Percentiles rank a stretch among this genome's conserved stretches.
Evolutionary conservation across 30 jellyfish, hydroid and myxozoan species (phyloP).

Genomic region (Clytia hemisphaerica): DNA sequence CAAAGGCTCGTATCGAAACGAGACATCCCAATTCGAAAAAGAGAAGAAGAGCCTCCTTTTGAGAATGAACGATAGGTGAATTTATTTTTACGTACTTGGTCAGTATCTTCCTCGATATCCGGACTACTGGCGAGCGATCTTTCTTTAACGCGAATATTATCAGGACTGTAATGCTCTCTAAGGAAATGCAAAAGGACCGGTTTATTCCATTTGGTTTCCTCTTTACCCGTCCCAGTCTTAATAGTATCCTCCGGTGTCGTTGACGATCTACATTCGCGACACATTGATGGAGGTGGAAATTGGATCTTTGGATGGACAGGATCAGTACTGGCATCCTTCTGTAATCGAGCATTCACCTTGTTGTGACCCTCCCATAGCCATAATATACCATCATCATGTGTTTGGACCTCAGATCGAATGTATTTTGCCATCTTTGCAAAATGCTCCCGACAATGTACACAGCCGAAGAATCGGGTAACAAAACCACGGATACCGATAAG

Average conservation of each 20-base stretch:
- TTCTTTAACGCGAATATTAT: conserved; percentile 77
- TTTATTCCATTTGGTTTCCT: conserved; percentile 67
- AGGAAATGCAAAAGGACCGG: conserved; percentile 63
- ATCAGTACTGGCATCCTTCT: conserved; percentile 72
- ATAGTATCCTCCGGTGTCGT: conserved; percentile 41
- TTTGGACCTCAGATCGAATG: conserved; percentile 49
- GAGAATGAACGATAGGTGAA: conserved; percentile 15
- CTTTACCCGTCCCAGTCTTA: conserved; percentile 68
- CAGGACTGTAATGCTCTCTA: conserved; percentile 86
- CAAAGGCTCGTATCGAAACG: conserved; percentile 72
- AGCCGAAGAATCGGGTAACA: conserved; percentile 66
- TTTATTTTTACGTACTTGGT: conserved; percentile 54
- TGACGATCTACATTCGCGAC: conserved; percentile 72
- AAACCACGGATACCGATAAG: conserved; percentile 61
- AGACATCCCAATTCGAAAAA: conserved; percentile 40
- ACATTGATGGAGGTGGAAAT: conserved; percentile 67
- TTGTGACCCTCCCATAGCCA: conserved; percentile 96
- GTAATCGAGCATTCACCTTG: conserved; percentile 80
- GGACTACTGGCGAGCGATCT: conserved; percentile 9
- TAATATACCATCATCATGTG: conserved; percentile 73
- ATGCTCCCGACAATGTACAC: conserved; percentile 89
- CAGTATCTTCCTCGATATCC: conserved; percentile 45
- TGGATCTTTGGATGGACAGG: conserved; percentile 85
- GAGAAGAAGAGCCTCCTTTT: conserved; percentile 24
- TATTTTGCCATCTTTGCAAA: conserved; percentile 80